Percentiles rank a stretch among this genome's conserved stretches.
These are phyloP conservation scores for Athrips mouffetella DNA, from an alignment of 2,888 invertebrate genomes.

Conservation along the genomic window DNA sequence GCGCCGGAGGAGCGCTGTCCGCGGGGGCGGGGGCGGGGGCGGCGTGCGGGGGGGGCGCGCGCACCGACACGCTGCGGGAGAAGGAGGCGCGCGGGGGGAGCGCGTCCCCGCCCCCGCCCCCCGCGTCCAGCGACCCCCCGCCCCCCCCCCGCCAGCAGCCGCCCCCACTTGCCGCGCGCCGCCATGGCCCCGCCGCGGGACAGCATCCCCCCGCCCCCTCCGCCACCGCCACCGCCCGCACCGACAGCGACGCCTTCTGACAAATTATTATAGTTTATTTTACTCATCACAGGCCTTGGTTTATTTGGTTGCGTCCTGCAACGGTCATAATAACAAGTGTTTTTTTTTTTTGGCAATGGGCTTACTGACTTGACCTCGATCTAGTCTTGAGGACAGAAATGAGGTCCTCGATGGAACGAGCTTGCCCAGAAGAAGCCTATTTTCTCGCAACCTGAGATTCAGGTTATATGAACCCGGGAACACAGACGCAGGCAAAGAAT, in stretches of 20 bases:
- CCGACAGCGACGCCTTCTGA: neutral
- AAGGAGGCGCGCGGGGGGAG: conserved; percentile 52
- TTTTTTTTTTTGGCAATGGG: too few species aligned
- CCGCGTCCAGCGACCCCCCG: conserved; percentile 57
- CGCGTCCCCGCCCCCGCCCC: conserved; percentile 52
- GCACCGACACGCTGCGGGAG: conserved; percentile 67
- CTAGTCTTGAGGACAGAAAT: too few species aligned
- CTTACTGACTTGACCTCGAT: too few species aligned
- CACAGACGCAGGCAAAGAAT: too few species aligned
- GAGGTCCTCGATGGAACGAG: too few species aligned
- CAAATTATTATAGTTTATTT: too few species aligned
- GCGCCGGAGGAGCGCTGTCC: conserved; percentile 44
- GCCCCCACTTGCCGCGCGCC: conserved; percentile 86
- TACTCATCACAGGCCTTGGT: too few species aligned
- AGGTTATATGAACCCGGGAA: too few species aligned
- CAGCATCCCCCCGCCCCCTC: conserved; percentile 13
- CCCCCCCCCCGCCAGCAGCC: conserved; percentile 85
- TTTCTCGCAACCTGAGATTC: too few species aligned
- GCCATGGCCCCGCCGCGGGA: conserved; percentile 77
- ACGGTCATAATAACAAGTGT: too few species aligned
- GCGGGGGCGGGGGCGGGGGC: conserved; percentile 57
- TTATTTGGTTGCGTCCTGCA: too few species aligned
- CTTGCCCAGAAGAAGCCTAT: too few species aligned
- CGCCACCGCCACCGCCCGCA: neutral
- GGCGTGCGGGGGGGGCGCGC: conserved; percentile 71